Evolutionary conservation across 1,140 invertebrate genomes (phyloP), one percentile per base, ranked within the genome.

Genomic region (Cyclina sinensis): DNA sequence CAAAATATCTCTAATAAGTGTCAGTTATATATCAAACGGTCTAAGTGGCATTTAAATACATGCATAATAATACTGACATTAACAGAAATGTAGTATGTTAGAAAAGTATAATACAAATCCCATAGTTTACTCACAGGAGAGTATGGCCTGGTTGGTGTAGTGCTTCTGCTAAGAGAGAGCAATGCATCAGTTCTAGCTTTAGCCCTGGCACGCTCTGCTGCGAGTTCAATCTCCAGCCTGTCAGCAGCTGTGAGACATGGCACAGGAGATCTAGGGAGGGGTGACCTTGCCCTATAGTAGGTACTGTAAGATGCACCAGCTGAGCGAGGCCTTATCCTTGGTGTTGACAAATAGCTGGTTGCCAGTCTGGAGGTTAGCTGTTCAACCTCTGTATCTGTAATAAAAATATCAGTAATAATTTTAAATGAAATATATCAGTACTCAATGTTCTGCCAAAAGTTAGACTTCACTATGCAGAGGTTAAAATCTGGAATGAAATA

Each of bases 351-450:
- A 27, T 87, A 81, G 11, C 62, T 62, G 12, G 39, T 37, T 62
- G n/a, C n/a, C 9, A 27, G 5, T 18, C 14, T 39, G 11, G 91
- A 91, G 16, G 91, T 90, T 35, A 92, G 65, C 16, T 81, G 89
- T 59, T 88, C 89, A 57, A 92, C 91, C 35, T 92, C 91, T 18
- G 57, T 76, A 88, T 92, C 91, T 92, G 82, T 14, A 27, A 62
- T 14, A n/a, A n/a, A n/a, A n/a, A n/a, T n/a, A n/a, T n/a, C n/a
- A n/a, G n/a, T n/a, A n/a, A n/a, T n/a, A n/a, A n/a, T n/a, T n/a
- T n/a, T n/a, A n/a, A n/a, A n/a, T n/a, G n/a, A n/a, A n/a, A n/a
- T n/a, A n/a, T n/a, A n/a, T n/a, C n/a, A n/a, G n/a, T n/a, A n/a
- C n/a, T n/a, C n/a, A n/a, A n/a, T n/a, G n/a, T n/a, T n/a, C n/a